phyloP scores from a whole-genome alignment of 2,113 vertebrate genomes.

The Aptenodytes patagonicus region DNA sequence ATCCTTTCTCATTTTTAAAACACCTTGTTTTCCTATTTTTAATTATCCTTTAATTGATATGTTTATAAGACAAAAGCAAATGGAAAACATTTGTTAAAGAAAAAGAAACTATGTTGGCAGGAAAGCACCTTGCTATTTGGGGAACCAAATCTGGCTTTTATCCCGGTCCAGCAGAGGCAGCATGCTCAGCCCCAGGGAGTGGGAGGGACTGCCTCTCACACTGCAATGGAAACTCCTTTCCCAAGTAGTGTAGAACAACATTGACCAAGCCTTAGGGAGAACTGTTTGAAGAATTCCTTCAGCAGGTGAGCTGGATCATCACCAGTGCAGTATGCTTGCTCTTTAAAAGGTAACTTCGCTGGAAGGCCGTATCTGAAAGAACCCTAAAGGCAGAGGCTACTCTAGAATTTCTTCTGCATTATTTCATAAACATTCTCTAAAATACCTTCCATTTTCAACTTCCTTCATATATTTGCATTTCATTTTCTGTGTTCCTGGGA shows the following conservation, averaged over 20 bases:
- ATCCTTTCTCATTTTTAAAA: background rate
- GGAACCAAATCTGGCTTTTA: conserved; percentile 45
- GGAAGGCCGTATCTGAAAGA: background rate
- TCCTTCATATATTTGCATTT: background rate
- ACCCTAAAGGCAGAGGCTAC: background rate
- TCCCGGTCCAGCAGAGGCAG: conserved; percentile 42
- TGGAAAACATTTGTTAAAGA: background rate
- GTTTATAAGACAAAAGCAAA: background rate
- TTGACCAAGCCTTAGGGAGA: background rate
- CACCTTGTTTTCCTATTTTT: background rate
- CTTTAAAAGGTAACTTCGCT: conserved; percentile 34
- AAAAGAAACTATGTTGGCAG: conserved; percentile 31
- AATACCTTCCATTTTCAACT: background rate
- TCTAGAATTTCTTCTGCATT: background rate
- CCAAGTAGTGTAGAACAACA: background rate
- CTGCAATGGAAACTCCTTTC: background rate
- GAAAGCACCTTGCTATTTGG: conserved; percentile 57
- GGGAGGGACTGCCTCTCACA: conserved; percentile 34
- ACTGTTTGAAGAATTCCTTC: background rate
- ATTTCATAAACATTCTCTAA: background rate
- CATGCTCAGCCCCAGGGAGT: background rate
- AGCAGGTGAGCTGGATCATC: background rate
- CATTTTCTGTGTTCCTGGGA: background rate
- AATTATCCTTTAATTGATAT: background rate
- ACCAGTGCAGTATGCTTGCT: background rate